Evolutionary conservation across 2,888 invertebrate genomes (phyloP), one percentile per base, ranked within the genome.

Genomic region (Eupeodes luniger): DNA sequence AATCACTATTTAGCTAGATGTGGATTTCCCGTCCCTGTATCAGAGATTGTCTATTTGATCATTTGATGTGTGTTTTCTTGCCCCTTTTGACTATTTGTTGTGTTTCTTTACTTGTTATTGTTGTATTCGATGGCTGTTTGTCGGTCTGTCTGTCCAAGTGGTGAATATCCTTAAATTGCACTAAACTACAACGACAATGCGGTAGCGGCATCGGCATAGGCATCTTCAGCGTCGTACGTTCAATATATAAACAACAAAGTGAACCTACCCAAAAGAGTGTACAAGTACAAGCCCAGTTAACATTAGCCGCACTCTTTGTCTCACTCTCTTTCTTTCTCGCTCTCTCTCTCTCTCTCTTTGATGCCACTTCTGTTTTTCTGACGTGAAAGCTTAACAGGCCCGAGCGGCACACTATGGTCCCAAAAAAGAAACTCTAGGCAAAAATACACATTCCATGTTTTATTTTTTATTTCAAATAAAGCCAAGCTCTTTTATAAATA

Each of bases 111-210:
- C 69, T 67, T 14, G 44, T 49, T 49, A 16, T 75, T 64, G 16
- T 55, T 70, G 53, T 70, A 55, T 40, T 66, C 66, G 66, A 64
- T 74, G 84, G 59, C 84, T 78, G 81, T 74, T 85, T 77, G 81
- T 81, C 85, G 81, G 81, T 81, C 79, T 79, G 57, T 40, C 79
- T 84, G 84, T 74, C 79, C 69, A 72, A 77, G 70, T 72, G 53
- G 77, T 82, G 53, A 27, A 66, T 78, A 55, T 67, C 62, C 62
- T 69, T 64, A 53, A 85, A 70, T 70, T 79, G 70, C 75, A 74
- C 69, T 44, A 55, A 77, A 55, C 49, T 59, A 36, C 70, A 16
- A 57, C 19, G n/a, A 59, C 59, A 36, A 49, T 16, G 16, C 67
- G 44, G 53, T 49, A 36, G 44, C 62, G 44, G 14, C 14, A 10